phyloP scores from a whole-genome alignment of 2,113 vertebrate genomes.

The Piprites chloris region DNA sequence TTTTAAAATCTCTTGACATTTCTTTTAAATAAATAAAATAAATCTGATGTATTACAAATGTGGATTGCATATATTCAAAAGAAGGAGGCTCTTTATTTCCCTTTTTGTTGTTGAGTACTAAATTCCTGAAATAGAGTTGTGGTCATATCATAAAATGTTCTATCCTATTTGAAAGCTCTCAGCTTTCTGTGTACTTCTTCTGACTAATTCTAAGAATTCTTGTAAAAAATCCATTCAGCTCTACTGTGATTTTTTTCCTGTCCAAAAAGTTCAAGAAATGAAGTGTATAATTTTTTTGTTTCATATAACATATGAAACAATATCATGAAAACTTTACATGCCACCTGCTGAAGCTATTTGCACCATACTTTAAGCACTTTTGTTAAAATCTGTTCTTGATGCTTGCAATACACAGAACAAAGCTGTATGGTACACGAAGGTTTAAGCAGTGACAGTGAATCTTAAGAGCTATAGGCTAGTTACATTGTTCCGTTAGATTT shows the following conservation, averaged over 20 bases:
- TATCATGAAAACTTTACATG: background rate
- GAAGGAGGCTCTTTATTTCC: background rate
- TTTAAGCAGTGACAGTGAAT: background rate
- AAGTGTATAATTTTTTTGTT: background rate
- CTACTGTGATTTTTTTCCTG: background rate
- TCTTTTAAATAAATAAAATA: background rate
- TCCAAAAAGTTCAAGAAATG: background rate
- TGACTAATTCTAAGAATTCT: background rate
- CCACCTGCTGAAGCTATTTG: background rate
- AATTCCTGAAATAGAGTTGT: background rate
- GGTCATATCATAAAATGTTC: background rate
- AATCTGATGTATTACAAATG: background rate
- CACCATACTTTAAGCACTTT: background rate
- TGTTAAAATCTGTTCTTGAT: background rate
- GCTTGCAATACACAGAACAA: background rate
- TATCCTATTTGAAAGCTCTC: background rate
- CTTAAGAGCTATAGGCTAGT: background rate
- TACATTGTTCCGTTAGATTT: background rate
- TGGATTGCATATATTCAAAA: background rate
- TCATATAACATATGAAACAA: background rate
- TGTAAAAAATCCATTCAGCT: background rate
- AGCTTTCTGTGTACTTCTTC: background rate
- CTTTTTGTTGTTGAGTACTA: background rate
- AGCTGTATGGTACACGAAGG: background rate
- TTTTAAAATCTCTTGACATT: background rate